Conservation (phyloP, 1,140 invertebrate genomes). For the Diabrotica undecimpunctata region DNA sequence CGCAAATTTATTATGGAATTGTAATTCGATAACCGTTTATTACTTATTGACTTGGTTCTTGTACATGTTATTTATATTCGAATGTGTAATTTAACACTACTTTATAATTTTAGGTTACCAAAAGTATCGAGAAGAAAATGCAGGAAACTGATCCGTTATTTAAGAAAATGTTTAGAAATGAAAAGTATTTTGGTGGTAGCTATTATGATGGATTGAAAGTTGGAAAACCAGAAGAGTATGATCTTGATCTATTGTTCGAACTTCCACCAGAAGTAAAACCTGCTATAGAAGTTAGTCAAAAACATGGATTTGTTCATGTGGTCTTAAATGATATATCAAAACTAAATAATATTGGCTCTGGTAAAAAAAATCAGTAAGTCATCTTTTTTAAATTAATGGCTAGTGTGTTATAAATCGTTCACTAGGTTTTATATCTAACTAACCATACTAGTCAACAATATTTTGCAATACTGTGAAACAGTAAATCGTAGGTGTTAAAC, state of each 20-base stretch:
- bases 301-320: conserved; percentile 31
- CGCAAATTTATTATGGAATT: no score
- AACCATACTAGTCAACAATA: no score
- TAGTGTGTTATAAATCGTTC: no score
- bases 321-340: neutral
- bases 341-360: neutral
- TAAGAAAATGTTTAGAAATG: conserved; percentile 35
- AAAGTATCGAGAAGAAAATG: conserved; percentile 6
- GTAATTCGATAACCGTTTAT: no score
- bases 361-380: neutral
- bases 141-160: conserved; percentile 27
- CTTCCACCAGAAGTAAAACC: conserved; percentile 26
- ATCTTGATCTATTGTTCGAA: conserved; percentile 45
- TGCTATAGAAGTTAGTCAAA: conserved; percentile 18
- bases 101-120: neutral
- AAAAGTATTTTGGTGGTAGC: conserved; percentile 51
- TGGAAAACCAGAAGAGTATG: conserved; percentile 53
- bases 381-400: neutral
- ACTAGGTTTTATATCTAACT: no score
- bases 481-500: no score
- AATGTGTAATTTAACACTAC: no score
- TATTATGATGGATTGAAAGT: conserved; percentile 54
- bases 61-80: no score
- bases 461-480: no score
- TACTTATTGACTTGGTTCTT: no score